phyloP scores from a whole-genome alignment of 2,797 vertebrate species.

The Danionella dracula region DNA sequence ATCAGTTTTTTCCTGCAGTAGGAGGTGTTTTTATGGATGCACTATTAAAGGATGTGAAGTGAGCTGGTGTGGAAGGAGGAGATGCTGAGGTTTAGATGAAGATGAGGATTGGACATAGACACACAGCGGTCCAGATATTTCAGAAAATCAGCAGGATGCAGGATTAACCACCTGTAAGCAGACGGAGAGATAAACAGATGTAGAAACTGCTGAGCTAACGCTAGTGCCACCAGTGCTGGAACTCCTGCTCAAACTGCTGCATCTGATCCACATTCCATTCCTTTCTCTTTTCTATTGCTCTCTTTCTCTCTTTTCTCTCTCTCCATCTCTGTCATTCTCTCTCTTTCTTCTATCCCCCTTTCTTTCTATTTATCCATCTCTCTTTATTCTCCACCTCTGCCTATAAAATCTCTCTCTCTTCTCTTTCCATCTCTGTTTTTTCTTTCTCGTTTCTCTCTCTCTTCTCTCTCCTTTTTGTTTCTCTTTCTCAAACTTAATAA shows the following conservation, averaged over 20 bases:
- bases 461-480: constrained; percentile 38
- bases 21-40: no score
- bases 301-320: no score
- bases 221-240: constrained; percentile 53
- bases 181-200: constrained; percentile 44
- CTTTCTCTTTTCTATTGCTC: no score
- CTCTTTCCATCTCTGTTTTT: constrained; percentile 35
- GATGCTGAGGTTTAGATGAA: background rate
- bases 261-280: no score
- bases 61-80: no score
- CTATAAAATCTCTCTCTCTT: constrained; percentile 37
- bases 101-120: background rate
- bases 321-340: no score
- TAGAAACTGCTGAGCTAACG: constrained; percentile 54
- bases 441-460: constrained; percentile 35
- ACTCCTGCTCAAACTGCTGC: constrained; percentile 27
- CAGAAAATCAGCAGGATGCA: background rate
- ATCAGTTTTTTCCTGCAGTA: no score
- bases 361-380: no score
- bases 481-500: no score
- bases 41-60: no score
- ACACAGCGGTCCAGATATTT: constrained; percentile 21
- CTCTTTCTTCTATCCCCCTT: no score
- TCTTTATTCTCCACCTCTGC: background rate
- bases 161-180: background rate